Percentiles rank a stretch among this genome's conserved stretches.
phyloP scores from a whole-genome alignment of 1,140 invertebrate species.

The Drosophila repletoides region DNA sequence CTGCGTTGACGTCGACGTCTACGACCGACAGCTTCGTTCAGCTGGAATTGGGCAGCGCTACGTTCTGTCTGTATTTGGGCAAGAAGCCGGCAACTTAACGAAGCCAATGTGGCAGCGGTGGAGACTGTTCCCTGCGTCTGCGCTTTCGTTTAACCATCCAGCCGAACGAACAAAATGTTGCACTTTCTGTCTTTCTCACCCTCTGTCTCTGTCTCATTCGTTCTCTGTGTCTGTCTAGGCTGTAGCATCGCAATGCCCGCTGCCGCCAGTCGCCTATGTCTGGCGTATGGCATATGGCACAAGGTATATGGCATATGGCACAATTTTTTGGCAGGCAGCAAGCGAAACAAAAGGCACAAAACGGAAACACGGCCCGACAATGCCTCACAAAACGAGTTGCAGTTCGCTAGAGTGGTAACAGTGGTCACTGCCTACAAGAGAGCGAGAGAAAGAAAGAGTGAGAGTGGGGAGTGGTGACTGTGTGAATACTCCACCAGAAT shows the following conservation, averaged over 20 bases:
- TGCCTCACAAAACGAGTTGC: constrained; percentile 12
- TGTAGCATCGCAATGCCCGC: constrained; percentile 58
- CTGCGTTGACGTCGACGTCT: constrained; percentile 38
- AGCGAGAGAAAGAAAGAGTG: neutral
- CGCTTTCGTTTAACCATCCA: constrained; percentile 38
- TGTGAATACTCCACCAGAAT: neutral
- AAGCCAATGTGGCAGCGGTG: constrained; percentile 64
- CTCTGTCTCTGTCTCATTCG: neutral
- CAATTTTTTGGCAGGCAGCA: constrained; percentile 58
- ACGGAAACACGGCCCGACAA: constrained; percentile 58
- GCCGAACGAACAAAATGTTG: neutral
- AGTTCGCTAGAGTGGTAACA: constrained; percentile 9
- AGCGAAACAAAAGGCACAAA: constrained; percentile 66
- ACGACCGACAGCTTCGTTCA: constrained; percentile 65
- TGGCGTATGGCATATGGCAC: constrained; percentile 77
- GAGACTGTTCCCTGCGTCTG: constrained; percentile 47
- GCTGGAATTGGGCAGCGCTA: constrained; percentile 66
- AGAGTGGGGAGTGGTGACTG: neutral
- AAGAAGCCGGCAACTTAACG: constrained; percentile 58
- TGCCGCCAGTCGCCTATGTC: constrained; percentile 17
- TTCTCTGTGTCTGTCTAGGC: neutral
- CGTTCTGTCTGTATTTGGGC: constrained; percentile 45
- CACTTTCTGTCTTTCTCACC: neutral
- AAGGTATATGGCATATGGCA: constrained; percentile 80
- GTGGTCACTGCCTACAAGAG: neutral